These are phyloP conservation scores for Alligator sinensis DNA, from an alignment of 2,113 vertebrate species.

Conservation along the genomic window DNA sequence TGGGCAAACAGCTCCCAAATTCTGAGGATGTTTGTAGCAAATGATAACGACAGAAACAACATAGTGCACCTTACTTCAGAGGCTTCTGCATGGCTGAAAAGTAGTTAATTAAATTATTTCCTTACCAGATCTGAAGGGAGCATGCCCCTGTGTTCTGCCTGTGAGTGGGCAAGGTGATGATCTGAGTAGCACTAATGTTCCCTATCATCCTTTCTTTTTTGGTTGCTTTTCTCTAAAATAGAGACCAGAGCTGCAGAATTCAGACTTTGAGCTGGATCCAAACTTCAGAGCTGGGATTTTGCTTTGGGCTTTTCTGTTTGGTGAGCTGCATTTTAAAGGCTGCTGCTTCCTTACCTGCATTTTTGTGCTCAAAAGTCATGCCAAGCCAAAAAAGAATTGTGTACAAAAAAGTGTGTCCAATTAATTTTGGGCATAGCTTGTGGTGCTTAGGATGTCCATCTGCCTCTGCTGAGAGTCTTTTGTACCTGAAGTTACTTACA, in stretches of 20 bases:
- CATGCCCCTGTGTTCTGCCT: background rate
- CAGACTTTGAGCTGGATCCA: background rate
- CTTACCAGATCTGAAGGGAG: background rate
- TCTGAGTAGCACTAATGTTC: background rate
- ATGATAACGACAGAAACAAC: background rate
- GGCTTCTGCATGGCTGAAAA: background rate
- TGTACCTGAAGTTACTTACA: background rate
- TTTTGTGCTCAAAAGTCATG: background rate
- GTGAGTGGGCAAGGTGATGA: accelerated
- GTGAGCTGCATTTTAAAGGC: background rate
- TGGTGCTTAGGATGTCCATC: background rate
- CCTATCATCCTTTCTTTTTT: accelerated
- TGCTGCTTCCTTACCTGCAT: background rate
- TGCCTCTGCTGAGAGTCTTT: background rate
- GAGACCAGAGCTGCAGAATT: background rate
- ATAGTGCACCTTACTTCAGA: background rate
- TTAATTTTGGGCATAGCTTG: background rate
- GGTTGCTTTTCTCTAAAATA: accelerated
- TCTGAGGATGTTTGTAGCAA: background rate
- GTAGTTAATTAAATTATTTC: background rate
- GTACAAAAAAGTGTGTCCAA: background rate
- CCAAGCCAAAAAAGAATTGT: background rate
- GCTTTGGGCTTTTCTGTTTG: background rate
- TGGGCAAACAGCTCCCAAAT: no score
- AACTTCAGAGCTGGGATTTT: background rate